Base-by-base conservation (phyloP, 2,888 invertebrate species). In the Eustalomyia histrio region DNA sequence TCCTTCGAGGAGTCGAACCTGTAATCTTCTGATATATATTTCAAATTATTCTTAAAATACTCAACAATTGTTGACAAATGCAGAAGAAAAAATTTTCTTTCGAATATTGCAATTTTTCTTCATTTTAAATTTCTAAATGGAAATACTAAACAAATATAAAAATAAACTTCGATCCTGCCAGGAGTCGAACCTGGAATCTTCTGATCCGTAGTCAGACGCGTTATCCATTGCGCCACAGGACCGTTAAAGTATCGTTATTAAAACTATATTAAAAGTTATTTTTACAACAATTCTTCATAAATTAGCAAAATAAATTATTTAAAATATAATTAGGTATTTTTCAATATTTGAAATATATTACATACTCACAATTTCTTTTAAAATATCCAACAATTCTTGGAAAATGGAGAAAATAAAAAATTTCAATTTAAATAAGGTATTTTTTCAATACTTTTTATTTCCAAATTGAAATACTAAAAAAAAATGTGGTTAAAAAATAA, bases 151-250 rank as follows among this genome's bases (percentile, higher is more conserved):
- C 1, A 39, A 12, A 12, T 39, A 12, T 35, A 55, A 47, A 61
- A 43, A 63, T 50, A 24, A 24, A 10, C 6, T 12, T 16, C 90
- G 90, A 90, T 90, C 90, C 90, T 90, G 90, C 90, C 90, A 90
- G 91, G 91, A 90, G 90, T 90, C 91, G 90, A 90, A 90, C 90
- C 91, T 90, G 90, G 90, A 90, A 90, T 90, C 90, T 90, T 90
- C 90, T 90, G 90, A 90, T 90, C 90, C 91, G 91, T 90, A 90
- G 90, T 90, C 91, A 90, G 90, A 90, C 90, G 90, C 91, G 90
- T 90, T 90, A 90, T 90, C 90, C 90, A 90, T 90, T 90, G 91
- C 91, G 90, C 90, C 91, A 90, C 90, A 90, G 90, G 91, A 90
- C 90, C 90, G 53, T 39, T 21, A 4, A 21, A 21, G 21, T 4